Evolutionary conservation across 2,797 vertebrate species (phyloP).

Genomic region (Crenuchus spilurus): DNA sequence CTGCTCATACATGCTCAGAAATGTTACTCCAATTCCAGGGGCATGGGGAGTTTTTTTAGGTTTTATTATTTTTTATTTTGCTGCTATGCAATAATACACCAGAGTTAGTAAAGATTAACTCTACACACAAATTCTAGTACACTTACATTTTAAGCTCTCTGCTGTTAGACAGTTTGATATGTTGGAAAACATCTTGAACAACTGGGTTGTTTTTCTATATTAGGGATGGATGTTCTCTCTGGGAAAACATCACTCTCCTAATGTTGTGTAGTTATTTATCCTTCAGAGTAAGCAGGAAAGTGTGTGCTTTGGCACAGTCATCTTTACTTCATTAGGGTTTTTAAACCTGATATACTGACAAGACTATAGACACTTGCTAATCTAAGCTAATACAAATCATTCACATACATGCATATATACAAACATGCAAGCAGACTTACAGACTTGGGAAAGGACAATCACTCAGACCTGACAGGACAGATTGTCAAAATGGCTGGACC

Average conservation of each 20-base stretch:
- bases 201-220: background rate
- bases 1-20: background rate
- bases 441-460: background rate
- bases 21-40: background rate
- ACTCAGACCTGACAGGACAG: background rate
- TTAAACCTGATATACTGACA: background rate
- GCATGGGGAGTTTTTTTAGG: background rate
- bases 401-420: background rate
- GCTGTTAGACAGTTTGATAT: slow-evolving; percentile 12
- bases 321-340: background rate
- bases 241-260: background rate
- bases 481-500: slow-evolving; percentile 6
- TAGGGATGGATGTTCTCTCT: slow-evolving; percentile 14
- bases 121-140: background rate
- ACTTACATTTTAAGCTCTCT: slow-evolving; percentile 11
- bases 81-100: slow-evolving; percentile 33
- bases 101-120: background rate
- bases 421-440: background rate
- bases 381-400: background rate
- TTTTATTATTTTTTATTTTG: background rate
- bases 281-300: background rate
- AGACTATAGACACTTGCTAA: background rate
- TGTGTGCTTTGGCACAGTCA: background rate
- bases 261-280: slow-evolving; percentile 25
- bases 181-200: background rate